Evolutionary conservation across 2,888 invertebrate genomes (phyloP).

Genomic region (Polietes domitor): DNA sequence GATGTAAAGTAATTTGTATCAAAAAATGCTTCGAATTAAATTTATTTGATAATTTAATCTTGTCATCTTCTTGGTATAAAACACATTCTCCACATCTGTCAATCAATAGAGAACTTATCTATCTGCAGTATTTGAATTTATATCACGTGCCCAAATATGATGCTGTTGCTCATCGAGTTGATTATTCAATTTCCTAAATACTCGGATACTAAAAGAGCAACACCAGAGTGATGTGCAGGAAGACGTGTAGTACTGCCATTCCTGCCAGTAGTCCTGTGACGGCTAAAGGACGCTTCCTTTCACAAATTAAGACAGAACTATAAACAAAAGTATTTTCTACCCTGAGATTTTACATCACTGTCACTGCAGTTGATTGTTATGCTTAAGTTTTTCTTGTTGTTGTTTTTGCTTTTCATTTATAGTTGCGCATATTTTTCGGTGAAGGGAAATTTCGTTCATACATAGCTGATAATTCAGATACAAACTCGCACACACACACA

Average conservation of each 20-base stretch:
- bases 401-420: constrained; percentile 26
- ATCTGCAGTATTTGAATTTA: neutral
- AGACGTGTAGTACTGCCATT: neutral
- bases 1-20: too few species aligned
- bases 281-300: neutral
- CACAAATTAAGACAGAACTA: constrained; percentile 25
- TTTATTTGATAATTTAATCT: too few species aligned
- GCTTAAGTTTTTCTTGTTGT: constrained; percentile 14
- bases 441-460: constrained; percentile 21
- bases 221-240: neutral
- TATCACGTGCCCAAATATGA: neutral
- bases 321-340: constrained; percentile 26
- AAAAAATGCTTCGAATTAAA: too few species aligned
- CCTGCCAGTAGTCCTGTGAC: neutral
- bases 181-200: constrained; percentile 23
- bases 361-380: constrained; percentile 41
- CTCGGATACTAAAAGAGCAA: neutral
- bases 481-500: neutral
- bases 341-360: constrained; percentile 36
- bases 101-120: neutral
- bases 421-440: constrained; percentile 11
- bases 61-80: too few species aligned
- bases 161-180: neutral
- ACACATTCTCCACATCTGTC: too few species aligned
- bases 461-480: constrained; percentile 19